Evolutionary conservation across 2,113 vertebrate species (phyloP).

Genomic region (Lichenostomus cassidix): DNA sequence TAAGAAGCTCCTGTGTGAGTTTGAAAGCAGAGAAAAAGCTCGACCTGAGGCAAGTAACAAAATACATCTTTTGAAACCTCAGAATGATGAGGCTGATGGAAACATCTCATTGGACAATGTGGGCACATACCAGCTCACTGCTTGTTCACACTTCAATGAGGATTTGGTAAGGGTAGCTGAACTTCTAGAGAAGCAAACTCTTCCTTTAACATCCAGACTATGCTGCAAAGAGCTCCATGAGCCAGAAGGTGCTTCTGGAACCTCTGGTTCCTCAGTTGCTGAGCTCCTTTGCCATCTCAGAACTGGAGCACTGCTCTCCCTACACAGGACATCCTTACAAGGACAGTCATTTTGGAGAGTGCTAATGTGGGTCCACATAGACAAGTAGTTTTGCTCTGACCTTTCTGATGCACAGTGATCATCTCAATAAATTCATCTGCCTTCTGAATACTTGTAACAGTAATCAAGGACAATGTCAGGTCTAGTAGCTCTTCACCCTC

Average conservation of each 20-base stretch:
- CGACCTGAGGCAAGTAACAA: background rate
- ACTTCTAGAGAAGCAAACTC: background rate
- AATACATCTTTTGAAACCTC: background rate
- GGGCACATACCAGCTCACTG: rapidly evolving
- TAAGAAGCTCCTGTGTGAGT: background rate
- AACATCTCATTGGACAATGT: rapidly evolving
- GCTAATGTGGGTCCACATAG: background rate
- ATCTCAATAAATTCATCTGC: background rate
- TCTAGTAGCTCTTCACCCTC: background rate
- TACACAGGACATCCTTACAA: background rate
- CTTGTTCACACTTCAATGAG: background rate
- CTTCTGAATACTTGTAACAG: background rate
- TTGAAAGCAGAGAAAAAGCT: background rate
- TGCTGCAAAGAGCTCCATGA: background rate
- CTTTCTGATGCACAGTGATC: too few relatives aligned
- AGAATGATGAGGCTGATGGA: background rate
- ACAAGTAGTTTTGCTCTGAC: background rate
- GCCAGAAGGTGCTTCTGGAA: background rate
- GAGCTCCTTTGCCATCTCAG: background rate
- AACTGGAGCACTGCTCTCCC: background rate
- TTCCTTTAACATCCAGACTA: background rate
- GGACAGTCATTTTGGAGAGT: background rate
- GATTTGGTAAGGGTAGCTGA: background rate
- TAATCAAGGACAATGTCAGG: background rate
- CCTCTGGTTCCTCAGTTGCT: background rate